Evolutionary conservation across 92 coral and sea anemone species (phyloP).

Genomic region (Palythoa caribaeorum): DNA sequence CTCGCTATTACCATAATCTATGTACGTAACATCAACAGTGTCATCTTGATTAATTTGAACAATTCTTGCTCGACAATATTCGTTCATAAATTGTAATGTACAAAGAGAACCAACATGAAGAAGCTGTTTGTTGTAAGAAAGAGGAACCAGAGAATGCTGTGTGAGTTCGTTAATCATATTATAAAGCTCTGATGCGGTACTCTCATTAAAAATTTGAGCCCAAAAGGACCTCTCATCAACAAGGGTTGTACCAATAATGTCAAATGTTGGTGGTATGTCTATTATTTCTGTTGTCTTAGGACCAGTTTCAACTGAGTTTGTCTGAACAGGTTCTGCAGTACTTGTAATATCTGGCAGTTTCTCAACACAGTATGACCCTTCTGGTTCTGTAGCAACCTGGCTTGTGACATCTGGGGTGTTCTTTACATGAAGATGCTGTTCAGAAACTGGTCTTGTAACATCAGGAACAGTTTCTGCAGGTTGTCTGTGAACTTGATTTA

Average conservation of each 20-base stretch:
- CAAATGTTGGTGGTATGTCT: neutral
- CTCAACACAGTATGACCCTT: neutral
- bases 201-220: slow-evolving; percentile 51
- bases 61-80: slow-evolving; percentile 56
- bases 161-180: slow-evolving; percentile 32
- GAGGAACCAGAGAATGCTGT: slow-evolving; percentile 32
- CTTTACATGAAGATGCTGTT: neutral
- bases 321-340: neutral
- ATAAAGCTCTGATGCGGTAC: slow-evolving; percentile 26
- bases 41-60: slow-evolving; percentile 7
- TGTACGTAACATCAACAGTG: slow-evolving; percentile 37
- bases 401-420: slow-evolving; percentile 23
- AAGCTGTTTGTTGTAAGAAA: neutral
- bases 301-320: slow-evolving; percentile 9
- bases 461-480: slow-evolving; percentile 4
- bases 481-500: neutral
- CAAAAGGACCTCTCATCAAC: slow-evolving; percentile 51
- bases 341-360: slow-evolving; percentile 5
- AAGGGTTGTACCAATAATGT: slow-evolving; percentile 45
- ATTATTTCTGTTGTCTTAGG: neutral
- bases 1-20: slow-evolving; percentile 65
- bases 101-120: slow-evolving; percentile 15
- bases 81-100: slow-evolving; percentile 20
- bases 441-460: slow-evolving; percentile 4
- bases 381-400: neutral